Base-by-base conservation (phyloP, 2,888 invertebrate species). In the Mimachlamys varia region DNA sequence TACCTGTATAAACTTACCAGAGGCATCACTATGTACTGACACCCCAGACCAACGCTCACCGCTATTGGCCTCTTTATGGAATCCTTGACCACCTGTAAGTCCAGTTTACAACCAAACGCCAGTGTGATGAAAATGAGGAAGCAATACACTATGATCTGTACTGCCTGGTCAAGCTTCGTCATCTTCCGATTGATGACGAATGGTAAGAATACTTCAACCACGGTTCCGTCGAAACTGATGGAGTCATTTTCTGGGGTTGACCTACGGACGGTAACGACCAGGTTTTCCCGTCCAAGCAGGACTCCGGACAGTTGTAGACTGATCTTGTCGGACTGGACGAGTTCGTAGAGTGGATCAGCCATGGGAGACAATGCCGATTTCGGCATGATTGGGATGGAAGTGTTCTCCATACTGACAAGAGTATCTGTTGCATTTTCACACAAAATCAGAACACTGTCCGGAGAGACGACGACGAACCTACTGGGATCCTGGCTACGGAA, bases 21-120 rank as follows among this genome's bases (percentile, higher is more conserved):
- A 12, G 97, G 97, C 97, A 97, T 97, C 89, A 97, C 94, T 15
- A 97, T 90, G 93, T 97, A 97, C 93, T 97, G 97, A 53, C 97
- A 97, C 44, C 95, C 93, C 89, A 97, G 96, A 0, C 97, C 97
- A 53, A 97, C 97, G 1, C 95, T 94, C 0, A 97, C 97, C 0
- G 97, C 97, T 0, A 97, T 94, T 0, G 97, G 97, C 89, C 95
- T 96, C 92, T 95, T 96, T 0, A 97, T 92, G 0, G 97, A 96
- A 53, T 95, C 94, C 91, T 95, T 95, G 50, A 97, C 96, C 19
- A 96, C 92, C 0, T 93, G 88, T 33, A 97, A 89, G 90, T 97
- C 96, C 53, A 97, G 94, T 92, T 97, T 97, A 53, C 96, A 96
- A 0, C 97, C 97, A 96, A 97, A 97, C 62, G 96, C 96, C 76